Base-by-base conservation (phyloP, 2,113 vertebrate genomes). In the Cisticola juncidis region DNA sequence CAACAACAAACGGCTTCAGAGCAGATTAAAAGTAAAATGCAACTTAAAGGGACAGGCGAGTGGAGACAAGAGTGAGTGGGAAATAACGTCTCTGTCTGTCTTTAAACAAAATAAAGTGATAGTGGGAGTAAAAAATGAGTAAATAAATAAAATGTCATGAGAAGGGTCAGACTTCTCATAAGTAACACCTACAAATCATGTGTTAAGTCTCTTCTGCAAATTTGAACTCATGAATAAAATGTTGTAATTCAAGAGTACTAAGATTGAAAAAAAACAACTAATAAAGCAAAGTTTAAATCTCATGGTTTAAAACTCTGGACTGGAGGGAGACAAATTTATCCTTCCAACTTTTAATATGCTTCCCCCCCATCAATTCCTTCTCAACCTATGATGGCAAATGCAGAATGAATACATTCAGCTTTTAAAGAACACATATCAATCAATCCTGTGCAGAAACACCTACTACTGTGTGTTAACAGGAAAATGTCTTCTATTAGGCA, bases 1-100 rank as follows among this genome's bases (percentile, higher is more conserved):
- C 68, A 26, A 70, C 23, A 88, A 62, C 48, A 88, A 88, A 85
- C 57, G 5, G 73, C n/a, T 96, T 80, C 86, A 88, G 79, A 84
- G 28, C 13, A 38, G 90, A 95, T 96, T 95, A 82, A 91, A 90
- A 90, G 57, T 92, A 91, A 94, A 73, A 29, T 56, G 66, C 36
- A 90, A 70, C 60, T 90, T 92, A 89, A 93, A 94, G 31, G 12
- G 26, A 61, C 44, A 90, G 23, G 17, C 3, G 26, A 91, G 47
- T 38, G 79, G 58, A 69, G 26, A 50, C 60, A 85, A 84, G 78
- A 83, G 6, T 44, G 50, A 85, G n/a, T 42, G 77, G 35, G 33
- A 92, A 86, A 95, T 65, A 92, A 86, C 40, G 11, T 25, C 29
- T 66, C 36, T 92, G 71, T 45, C 29, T 93, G 74, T 80, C 42